Evolutionary conservation across 2,888 invertebrate species (phyloP), one percentile per base, ranked within the genome.

Genomic region (Apantesis nais): DNA sequence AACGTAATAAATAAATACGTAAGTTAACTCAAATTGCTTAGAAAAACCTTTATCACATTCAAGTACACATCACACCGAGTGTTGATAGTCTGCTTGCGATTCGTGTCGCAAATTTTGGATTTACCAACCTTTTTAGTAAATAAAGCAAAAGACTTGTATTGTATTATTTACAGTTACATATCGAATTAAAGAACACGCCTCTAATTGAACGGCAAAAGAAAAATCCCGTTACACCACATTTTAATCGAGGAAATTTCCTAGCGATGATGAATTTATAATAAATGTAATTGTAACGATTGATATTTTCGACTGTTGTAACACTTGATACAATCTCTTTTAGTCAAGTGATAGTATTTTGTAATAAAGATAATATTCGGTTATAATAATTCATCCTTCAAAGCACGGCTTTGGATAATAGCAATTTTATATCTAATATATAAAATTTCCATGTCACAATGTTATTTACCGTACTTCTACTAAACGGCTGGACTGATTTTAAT

Each of bases 191-290:
- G 67, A 78, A 78, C 70, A 75, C 68, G 72, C 68, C 62, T 73
- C 60, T 65, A 65, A 62, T 68, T 77, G 74, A 78, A 81, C 74
- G 77, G 74, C 70, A 75, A 78, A 74, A 72, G 67, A 72, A 73
- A 74, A 62, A 70, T 80, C 65, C 81, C 80, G 79, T 80, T 80
- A 80, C 68, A 71, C 71, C 73, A 78, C 66, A 73, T 78, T 78
- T 73, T 52, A 37, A 73, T 69, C 70, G 71, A 67, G 71, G 70
- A 71, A 73, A 67, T 68, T 55, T 74, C 73, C 71, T 64, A 72
- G 73, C 70, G 63, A 68, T 65, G 64, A 69, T 67, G 60, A 61
- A 44, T 44, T 60, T 41, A 71, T 52, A 44, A 69, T 72, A 48
- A 65, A 71, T 73, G 9, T 25, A 14, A 12, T 37, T 58, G 34